Evolutionary conservation across 2,888 invertebrate genomes (phyloP).

Genomic region (Nymphalis polychloros): DNA sequence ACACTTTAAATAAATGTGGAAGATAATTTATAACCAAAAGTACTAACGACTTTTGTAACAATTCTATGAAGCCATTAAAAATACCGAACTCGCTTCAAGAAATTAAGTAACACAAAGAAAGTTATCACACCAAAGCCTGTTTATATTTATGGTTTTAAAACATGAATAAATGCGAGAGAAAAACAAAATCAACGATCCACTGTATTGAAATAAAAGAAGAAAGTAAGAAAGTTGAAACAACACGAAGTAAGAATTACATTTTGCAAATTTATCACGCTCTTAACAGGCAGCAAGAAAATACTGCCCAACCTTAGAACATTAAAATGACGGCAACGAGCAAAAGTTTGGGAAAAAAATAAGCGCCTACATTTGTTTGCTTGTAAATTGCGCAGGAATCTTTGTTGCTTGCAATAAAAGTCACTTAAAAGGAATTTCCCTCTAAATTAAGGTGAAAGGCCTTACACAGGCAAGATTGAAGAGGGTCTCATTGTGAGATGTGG

Average conservation of each 20-base stretch:
- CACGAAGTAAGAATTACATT: conserved; percentile 10
- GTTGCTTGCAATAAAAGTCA: conserved; percentile 55
- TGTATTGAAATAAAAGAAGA: neutral
- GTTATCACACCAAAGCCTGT: no score
- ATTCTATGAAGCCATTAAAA: no score
- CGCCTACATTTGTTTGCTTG: conserved; percentile 36
- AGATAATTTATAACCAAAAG: no score
- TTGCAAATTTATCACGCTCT: conserved; percentile 5
- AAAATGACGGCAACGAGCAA: conserved; percentile 25
- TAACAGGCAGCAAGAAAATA: conserved; percentile 15
- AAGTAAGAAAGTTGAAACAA: conserved; percentile 1
- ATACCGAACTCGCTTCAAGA: no score
- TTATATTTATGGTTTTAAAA: no score
- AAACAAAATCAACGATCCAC: neutral
- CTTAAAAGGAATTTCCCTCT: conserved; percentile 51
- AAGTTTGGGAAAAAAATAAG: conserved; percentile 26
- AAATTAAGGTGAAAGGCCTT: conserved; percentile 52
- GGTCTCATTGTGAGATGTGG: conserved; percentile 56
- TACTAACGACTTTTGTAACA: no score
- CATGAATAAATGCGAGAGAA: neutral
- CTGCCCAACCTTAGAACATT: conserved; percentile 19
- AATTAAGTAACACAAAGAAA: no score
- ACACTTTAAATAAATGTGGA: no score
- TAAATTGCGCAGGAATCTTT: conserved; percentile 44
- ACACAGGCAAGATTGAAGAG: conserved; percentile 54